Base-by-base conservation (phyloP, 2,888 invertebrate genomes). In the Tipula unca region DNA sequence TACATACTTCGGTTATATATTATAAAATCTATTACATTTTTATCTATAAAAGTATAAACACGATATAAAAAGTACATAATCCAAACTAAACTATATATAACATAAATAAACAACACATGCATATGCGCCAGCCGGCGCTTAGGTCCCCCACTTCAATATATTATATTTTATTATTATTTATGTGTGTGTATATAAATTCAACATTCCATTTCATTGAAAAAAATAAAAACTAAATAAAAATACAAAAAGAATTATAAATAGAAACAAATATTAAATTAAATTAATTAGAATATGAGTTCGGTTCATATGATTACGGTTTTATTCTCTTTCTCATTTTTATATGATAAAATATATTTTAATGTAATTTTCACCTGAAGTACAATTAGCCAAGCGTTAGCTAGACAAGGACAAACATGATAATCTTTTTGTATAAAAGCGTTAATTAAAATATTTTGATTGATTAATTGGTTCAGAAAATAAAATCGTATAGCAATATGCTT, bases 51-150 rank as follows among this genome's bases (percentile, higher is more conserved):
- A 8, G n/a, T n/a, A n/a, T n/a, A n/a, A 32, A 32, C 4, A 32
- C 32, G 32, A 32, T 32, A 32, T 6, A 32, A 69, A 69, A 20
- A 69, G 48, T 69, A 69, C 25, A 69, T 69, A 69, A 69, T 25
- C 69, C 25, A 69, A 69, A 69, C 69, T 69, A 17, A 17, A 48
- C n/a, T 48, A 48, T 48, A 69, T 54, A 25, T 69, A 69, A 69
- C 69, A 69, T 13, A 69, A 69, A 69, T 25, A 69, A 69, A 69
- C 69, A 69, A 69, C 69, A 69, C 69, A 69, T 69, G 69, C 69
- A 69, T 69, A 69, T 69, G 69, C 69, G 69, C 69, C 69, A 69
- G 69, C 69, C 69, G 69, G 69, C 69, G 69, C 69, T 69, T 69
- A 69, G n/a, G 25, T 69, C 69, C 69, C 69, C 69, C 69, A 69